These are phyloP conservation scores for Labeo rohita DNA, from an alignment of 2,113 vertebrate genomes.

Conservation along the genomic window DNA sequence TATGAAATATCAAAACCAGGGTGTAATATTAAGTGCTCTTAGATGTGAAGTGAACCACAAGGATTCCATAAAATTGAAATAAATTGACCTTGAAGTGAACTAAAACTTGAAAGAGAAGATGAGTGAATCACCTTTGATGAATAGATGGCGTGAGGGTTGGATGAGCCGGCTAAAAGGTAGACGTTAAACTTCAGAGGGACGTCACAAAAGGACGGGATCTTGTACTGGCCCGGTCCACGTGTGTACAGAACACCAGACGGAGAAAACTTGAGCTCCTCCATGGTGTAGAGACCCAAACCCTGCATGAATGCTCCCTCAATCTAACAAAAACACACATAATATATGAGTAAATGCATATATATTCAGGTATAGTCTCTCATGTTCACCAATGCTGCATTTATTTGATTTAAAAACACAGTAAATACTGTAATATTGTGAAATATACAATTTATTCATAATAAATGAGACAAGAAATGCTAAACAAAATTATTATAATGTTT, in stretches of 20 bases:
- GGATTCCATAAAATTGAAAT: neutral
- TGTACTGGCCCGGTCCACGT: conserved; percentile 83
- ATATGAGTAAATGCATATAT: too few relatives aligned
- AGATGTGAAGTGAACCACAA: neutral
- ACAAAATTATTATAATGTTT: neutral
- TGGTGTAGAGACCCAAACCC: conserved; percentile 83
- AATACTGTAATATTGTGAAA: too few relatives aligned
- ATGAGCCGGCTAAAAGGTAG: conserved; percentile 75
- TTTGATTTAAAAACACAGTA: too few relatives aligned
- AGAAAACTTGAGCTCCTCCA: conserved; percentile 85
- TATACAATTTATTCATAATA: neutral
- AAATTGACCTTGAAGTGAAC: neutral
- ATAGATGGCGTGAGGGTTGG: conserved; percentile 85
- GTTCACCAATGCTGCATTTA: too few relatives aligned
- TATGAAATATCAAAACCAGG: neutral
- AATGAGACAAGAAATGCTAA: neutral
- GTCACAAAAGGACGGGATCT: conserved; percentile 85
- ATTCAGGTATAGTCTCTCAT: neutral
- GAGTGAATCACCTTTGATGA: conserved; percentile 82
- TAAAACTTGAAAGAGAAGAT: neutral
- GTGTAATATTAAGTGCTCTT: neutral
- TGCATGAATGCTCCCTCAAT: conserved; percentile 87
- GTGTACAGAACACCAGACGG: conserved; percentile 79
- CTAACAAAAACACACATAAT: conserved; percentile 64
- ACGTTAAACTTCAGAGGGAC: conserved; percentile 82